A percentile compares a stretch with the other conserved stretches of the same genome.
Evolutionary conservation across 2,888 invertebrate species (phyloP).

Genomic region (Hemaris fuciformis): DNA sequence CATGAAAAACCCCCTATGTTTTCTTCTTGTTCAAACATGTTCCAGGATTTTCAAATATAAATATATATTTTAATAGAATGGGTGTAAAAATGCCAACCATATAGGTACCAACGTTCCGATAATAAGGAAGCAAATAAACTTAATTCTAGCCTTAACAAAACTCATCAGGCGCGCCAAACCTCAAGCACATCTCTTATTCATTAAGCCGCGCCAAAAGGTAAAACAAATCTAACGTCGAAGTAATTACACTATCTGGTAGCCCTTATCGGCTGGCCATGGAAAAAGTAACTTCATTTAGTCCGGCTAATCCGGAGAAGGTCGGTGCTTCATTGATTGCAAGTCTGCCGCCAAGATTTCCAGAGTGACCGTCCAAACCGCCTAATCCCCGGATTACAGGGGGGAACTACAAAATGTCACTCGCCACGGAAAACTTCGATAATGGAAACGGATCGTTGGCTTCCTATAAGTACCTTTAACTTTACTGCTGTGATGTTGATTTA

Average conservation of each 20-base stretch:
- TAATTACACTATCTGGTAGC: slow-evolving; percentile 4
- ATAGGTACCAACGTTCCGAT: too few species aligned
- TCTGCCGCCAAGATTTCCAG: slow-evolving; percentile 30
- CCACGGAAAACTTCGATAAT: slow-evolving; percentile 30
- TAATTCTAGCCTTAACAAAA: not conserved
- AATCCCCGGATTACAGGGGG: slow-evolving; percentile 52
- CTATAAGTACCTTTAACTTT: too few species aligned
- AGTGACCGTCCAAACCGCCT: slow-evolving; percentile 39
- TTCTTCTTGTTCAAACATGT: too few species aligned
- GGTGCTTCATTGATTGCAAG: slow-evolving; percentile 49
- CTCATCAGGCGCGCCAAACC: not conserved
- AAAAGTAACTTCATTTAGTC: slow-evolving; percentile 52
- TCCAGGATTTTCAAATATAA: too few species aligned
- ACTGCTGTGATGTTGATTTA: too few species aligned
- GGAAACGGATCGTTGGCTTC: slow-evolving; percentile 19
- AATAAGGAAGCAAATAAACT: not conserved
- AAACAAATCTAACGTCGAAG: slow-evolving; percentile 4
- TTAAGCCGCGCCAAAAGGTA: slow-evolving; percentile 7
- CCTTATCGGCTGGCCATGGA: not conserved
- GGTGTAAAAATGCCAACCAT: too few species aligned
- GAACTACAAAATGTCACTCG: slow-evolving; percentile 38
- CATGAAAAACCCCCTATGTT: too few species aligned
- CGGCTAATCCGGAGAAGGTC: slow-evolving; percentile 52
- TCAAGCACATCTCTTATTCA: not conserved
- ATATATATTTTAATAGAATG: too few species aligned